phyloP scores from a whole-genome alignment of 2,113 vertebrate species.

The Crotalus horridus region DNA sequence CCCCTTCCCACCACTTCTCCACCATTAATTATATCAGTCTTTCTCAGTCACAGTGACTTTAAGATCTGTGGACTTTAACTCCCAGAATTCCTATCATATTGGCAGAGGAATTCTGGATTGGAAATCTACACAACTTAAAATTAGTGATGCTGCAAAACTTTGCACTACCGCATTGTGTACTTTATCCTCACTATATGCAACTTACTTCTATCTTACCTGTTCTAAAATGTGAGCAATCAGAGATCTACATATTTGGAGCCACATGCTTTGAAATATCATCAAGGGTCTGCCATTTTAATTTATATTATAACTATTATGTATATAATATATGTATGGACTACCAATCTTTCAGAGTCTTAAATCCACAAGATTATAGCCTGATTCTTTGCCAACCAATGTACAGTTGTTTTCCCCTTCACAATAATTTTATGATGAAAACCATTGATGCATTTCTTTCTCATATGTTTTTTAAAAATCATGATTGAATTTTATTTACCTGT shows the following conservation, averaged over 20 bases:
- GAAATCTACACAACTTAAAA: neutral
- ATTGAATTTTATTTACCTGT: too few relatives aligned
- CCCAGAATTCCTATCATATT: neutral
- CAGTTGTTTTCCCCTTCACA: neutral
- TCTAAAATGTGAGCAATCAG: conserved; percentile 25
- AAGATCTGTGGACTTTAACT: neutral
- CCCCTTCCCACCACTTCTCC: conserved; percentile 14
- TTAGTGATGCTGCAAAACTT: neutral
- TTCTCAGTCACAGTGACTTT: neutral
- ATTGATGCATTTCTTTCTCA: conserved; percentile 42
- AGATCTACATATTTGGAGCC: conserved; percentile 26
- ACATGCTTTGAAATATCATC: conserved; percentile 29
- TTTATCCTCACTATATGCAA: conserved; percentile 23
- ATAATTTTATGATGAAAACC: conserved; percentile 36
- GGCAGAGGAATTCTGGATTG: neutral
- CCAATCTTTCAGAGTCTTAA: neutral
- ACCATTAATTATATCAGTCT: neutral
- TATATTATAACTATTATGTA: neutral
- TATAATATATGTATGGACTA: neutral
- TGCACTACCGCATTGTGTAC: neutral
- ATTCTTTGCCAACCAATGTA: neutral
- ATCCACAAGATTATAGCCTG: neutral
- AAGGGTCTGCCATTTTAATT: neutral
- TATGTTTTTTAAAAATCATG: neutral
- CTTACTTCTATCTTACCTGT: neutral